Conservation (phyloP, 2,113 vertebrate species). For the Erythrolamprus reginae region DNA sequence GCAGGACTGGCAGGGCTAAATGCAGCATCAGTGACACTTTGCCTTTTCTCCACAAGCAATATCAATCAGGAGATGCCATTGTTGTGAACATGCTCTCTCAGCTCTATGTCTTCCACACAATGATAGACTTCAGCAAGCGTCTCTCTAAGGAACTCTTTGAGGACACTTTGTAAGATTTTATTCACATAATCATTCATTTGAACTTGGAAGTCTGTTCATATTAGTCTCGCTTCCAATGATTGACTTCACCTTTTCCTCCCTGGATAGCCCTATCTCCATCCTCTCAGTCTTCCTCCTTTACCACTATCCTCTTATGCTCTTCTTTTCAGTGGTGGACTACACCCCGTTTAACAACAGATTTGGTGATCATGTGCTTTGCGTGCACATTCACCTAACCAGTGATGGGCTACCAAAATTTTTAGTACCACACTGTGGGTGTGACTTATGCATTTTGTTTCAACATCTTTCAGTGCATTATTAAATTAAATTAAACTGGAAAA, state of each 20-base stretch:
- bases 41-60: background rate
- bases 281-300: background rate
- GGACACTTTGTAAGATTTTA: background rate
- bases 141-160: background rate
- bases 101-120: background rate
- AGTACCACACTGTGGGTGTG: too few species aligned
- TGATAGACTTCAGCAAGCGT: background rate
- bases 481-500: too few species aligned
- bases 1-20: background rate
- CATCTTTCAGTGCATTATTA: too few species aligned
- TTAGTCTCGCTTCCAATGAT: background rate
- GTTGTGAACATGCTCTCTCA: background rate
- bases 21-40: background rate
- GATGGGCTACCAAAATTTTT: too few species aligned
- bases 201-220: background rate
- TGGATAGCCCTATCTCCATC: background rate
- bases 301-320: background rate
- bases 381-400: too few species aligned
- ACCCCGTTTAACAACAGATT: too few species aligned
- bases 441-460: too few species aligned
- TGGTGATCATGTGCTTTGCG: too few species aligned
- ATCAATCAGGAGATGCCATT: background rate
- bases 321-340: background rate
- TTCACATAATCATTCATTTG: background rate
- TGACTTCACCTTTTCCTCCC: background rate